phyloP scores from a whole-genome alignment of 2,888 invertebrate species.

The Leucophora obtusa region DNA sequence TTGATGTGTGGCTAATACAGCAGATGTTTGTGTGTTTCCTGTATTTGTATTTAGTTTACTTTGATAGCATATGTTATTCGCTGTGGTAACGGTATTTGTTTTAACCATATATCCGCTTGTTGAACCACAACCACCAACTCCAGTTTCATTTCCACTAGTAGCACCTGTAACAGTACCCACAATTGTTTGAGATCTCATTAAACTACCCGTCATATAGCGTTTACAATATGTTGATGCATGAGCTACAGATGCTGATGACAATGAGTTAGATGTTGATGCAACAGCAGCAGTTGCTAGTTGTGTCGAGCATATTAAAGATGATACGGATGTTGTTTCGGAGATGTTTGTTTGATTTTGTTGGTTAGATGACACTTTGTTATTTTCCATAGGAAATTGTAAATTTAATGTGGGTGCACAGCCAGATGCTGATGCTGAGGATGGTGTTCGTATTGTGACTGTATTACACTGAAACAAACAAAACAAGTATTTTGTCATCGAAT shows the following conservation, averaged over 20 bases:
- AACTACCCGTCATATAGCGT: conserved; percentile 75
- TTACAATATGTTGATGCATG: conserved; percentile 68
- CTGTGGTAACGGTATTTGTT: conserved; percentile 57
- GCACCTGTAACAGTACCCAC: conserved; percentile 65
- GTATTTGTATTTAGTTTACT: conserved; percentile 61
- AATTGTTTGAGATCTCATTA: conserved; percentile 76
- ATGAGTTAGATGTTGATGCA: conserved; percentile 11
- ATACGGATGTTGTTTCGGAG: conserved; percentile 54
- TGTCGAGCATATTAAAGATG: conserved; percentile 52
- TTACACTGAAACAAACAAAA: conserved; percentile 41
- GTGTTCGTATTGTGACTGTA: conserved; percentile 18
- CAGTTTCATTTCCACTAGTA: conserved; percentile 49
- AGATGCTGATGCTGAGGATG: conserved; percentile 31
- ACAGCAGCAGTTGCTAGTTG: conserved; percentile 46
- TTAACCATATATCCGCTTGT: conserved; percentile 56
- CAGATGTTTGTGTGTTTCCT: conserved; percentile 56
- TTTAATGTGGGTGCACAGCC: conserved; percentile 65
- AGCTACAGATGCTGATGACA: conserved; percentile 45
- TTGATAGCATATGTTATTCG: conserved; percentile 51
- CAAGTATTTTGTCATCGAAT: not conserved
- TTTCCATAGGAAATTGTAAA: conserved; percentile 61
- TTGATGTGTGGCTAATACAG: conserved; percentile 51
- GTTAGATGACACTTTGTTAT: conserved; percentile 67
- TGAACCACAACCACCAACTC: conserved; percentile 59
- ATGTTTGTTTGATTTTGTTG: conserved; percentile 64